phyloP scores from a whole-genome alignment of 2,797 vertebrate species.

The Pseudochirops cupreus region DNA sequence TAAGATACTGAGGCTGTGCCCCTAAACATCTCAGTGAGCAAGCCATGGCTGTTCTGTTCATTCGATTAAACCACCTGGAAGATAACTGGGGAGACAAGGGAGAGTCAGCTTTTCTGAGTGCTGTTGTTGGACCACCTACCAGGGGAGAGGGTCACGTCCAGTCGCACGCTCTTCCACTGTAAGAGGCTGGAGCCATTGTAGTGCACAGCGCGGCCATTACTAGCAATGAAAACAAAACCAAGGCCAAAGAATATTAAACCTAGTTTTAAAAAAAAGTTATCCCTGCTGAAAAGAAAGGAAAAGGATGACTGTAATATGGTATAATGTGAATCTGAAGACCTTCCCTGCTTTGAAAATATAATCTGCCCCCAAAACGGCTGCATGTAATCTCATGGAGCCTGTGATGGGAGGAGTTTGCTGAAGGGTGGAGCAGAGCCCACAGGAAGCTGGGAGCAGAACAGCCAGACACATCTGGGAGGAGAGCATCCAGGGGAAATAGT shows the following conservation, averaged over 20 bases:
- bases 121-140: slow-evolving; percentile 86
- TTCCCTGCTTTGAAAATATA: too few relatives aligned
- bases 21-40: background rate
- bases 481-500: too few relatives aligned
- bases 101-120: background rate
- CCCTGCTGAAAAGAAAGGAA: background rate
- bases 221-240: slow-evolving; percentile 75
- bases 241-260: slow-evolving; percentile 27
- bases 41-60: background rate
- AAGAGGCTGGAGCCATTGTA: slow-evolving; percentile 99
- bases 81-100: background rate
- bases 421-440: too few relatives aligned
- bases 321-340: too few relatives aligned
- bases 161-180: slow-evolving; percentile 98
- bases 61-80: slow-evolving; percentile 3
- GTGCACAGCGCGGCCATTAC: slow-evolving; percentile 98
- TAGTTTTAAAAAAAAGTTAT: background rate
- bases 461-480: too few relatives aligned
- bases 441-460: too few relatives aligned
- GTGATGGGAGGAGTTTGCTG: too few relatives aligned
- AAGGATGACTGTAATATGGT: background rate
- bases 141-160: slow-evolving; percentile 96
- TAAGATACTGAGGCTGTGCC: background rate
- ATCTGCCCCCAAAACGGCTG: too few relatives aligned
- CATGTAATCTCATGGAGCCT: too few relatives aligned